phyloP scores from a whole-genome alignment of 2,113 vertebrate genomes.

The Polypterus senegalus region DNA sequence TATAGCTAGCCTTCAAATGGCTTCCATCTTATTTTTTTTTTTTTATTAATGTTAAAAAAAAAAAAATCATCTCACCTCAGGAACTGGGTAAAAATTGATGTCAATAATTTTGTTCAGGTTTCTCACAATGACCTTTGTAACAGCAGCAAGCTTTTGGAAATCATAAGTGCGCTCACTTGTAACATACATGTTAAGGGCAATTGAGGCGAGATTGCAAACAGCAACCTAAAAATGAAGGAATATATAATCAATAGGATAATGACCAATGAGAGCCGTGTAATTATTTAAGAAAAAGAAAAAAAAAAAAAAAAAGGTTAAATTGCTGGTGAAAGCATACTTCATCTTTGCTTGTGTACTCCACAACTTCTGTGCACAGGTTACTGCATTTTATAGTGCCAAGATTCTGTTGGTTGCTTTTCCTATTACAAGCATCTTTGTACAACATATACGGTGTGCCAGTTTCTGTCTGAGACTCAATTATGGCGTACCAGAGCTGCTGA shows the following conservation, averaged over 20 bases:
- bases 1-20: no score
- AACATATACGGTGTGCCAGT: constrained; percentile 93
- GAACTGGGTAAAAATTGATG: constrained; percentile 89
- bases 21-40: no score
- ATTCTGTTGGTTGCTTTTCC: constrained; percentile 96
- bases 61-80: constrained; percentile 54
- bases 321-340: constrained; percentile 51
- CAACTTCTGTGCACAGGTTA: constrained; percentile 87
- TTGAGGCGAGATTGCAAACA: constrained; percentile 86
- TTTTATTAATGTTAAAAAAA: background rate
- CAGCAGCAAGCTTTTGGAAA: constrained; percentile 73
- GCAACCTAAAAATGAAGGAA: constrained; percentile 56
- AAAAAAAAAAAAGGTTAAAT: no score
- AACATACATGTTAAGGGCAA: constrained; percentile 94
- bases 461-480: constrained; percentile 95
- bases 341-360: constrained; percentile 84
- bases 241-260: no score
- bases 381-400: constrained; percentile 92
- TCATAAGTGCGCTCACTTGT: constrained; percentile 72
- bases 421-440: constrained; percentile 91
- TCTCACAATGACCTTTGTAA: constrained; percentile 79
- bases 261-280: no score
- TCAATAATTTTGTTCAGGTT: constrained; percentile 97
- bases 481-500: constrained; percentile 86
- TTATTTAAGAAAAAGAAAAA: no score